Evolutionary conservation across 2,797 vertebrate genomes (phyloP).

Genomic region (Menidia menidia): DNA sequence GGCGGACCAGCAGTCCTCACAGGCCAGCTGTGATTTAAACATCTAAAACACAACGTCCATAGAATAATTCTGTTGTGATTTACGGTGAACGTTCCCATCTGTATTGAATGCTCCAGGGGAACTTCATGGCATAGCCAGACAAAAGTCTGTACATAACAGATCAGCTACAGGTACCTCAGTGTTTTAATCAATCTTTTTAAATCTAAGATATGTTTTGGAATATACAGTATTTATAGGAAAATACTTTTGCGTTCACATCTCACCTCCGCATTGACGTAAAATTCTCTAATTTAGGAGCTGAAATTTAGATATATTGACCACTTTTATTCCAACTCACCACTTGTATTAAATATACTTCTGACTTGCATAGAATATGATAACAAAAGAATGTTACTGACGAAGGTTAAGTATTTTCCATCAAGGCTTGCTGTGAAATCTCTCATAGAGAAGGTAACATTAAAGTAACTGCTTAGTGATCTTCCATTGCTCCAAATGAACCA

Average conservation of each 20-base stretch:
- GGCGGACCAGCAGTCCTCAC: slow-evolving; percentile 29
- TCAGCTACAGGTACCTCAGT: not conserved
- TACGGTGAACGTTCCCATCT: not conserved
- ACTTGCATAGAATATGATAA: not conserved
- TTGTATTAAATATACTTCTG: not conserved
- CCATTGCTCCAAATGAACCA: slow-evolving; percentile 44
- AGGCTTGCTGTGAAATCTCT: slow-evolving; percentile 20
- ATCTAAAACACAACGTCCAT: slow-evolving; percentile 17
- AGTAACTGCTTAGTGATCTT: slow-evolving; percentile 51
- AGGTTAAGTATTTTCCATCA: slow-evolving; percentile 5
- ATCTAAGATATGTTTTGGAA: too few species aligned
- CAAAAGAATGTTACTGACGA: not conserved
- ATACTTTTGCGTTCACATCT: too few species aligned
- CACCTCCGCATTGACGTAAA: too few species aligned
- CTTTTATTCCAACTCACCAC: not conserved
- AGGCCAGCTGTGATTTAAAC: slow-evolving; percentile 29
- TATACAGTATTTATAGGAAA: too few species aligned
- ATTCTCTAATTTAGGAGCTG: too few species aligned
- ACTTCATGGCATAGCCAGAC: slow-evolving; percentile 6
- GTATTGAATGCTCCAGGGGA: slow-evolving; percentile 1
- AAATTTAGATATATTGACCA: too few species aligned
- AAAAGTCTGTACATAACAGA: not conserved
- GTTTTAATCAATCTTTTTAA: too few species aligned
- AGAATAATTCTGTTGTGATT: slow-evolving; percentile 32
- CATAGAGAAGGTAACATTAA: slow-evolving; percentile 10